Evolutionary conservation across 2,113 vertebrate species (phyloP), one percentile per base, ranked within the genome.

Genomic region (Heptranchias perlo): DNA sequence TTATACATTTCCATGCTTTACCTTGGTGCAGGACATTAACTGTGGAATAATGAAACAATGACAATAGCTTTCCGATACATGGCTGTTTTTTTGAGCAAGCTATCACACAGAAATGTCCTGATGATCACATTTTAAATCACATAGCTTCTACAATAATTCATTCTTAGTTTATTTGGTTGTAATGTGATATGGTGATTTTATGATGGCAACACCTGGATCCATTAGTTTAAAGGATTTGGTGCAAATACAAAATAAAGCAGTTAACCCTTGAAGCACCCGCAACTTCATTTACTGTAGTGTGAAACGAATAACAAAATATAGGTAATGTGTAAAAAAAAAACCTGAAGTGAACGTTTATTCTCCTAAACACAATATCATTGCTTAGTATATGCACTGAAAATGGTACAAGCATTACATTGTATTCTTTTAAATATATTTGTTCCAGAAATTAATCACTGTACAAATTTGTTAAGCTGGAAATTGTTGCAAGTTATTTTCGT

Each of bases 11-110:
- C 39, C n/a, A 65, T 94, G 61, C 6, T 93, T 73, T 35, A 93
- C 91, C 91, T 39, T 93, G 92, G 92, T 94, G 8, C 87, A 93
- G 21, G 91, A 62, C n/a, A 18, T 93, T 94, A 94, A 94, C 92
- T 64, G 92, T 64, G 92, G 92, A 94, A 93, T 62, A 93, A 93
- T 93, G 64, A 94, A 67, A 95, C 25, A 95, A 7, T 28, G 28
- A 49, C 92, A 69, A 69, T 16, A 31, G 64, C 39, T 67, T 67
- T 94, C 62, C 23, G 13, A 94, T 47, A 49, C 25, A 94, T 2
- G 10, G 64, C 92, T 64, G 47, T 69, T 49, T 95, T 28, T 65
- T 47, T 65, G 92, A 94, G 62, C 8, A 61, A 35, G 89, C 89
- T 61, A 61, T 61, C 31, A n/a, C 52, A 44, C 7, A 31, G 52